These are phyloP conservation scores for Anoplophora glabripennis DNA, from an alignment of 1,140 invertebrate species.

Conservation along the genomic window DNA sequence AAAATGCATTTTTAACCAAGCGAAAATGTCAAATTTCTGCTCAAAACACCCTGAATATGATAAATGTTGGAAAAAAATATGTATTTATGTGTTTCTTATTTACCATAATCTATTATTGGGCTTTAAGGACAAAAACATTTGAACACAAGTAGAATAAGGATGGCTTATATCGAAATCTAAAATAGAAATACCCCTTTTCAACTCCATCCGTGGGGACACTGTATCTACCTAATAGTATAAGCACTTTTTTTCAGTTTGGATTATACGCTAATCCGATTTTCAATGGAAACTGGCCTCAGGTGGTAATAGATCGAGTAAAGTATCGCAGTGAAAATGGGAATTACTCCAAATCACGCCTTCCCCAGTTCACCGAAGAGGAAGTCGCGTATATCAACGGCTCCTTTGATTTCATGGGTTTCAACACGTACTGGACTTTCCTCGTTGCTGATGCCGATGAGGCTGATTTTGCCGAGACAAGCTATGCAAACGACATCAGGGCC, in stretches of 20 bases:
- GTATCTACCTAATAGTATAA: too few relatives aligned
- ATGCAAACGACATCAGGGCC: constrained; percentile 11
- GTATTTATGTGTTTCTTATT: too few relatives aligned
- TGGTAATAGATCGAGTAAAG: constrained; percentile 59
- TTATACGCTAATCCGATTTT: constrained; percentile 66
- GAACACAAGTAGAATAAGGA: too few relatives aligned
- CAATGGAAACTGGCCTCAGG: constrained; percentile 61
- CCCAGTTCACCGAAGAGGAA: constrained; percentile 60
- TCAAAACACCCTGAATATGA: too few relatives aligned
- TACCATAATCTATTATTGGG: too few relatives aligned
- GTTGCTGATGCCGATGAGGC: constrained; percentile 4
- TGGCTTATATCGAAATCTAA: too few relatives aligned
- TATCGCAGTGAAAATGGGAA: constrained; percentile 59
- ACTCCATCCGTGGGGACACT: too few relatives aligned
- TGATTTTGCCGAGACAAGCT: constrained; percentile 5
- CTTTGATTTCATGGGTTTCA: constrained; percentile 41
- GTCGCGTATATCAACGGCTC: constrained; percentile 53
- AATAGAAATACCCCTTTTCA: too few relatives aligned
- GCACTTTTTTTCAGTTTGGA: constrained; percentile 52
- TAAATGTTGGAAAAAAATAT: too few relatives aligned
- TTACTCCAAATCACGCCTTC: constrained; percentile 57
- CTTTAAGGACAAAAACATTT: too few relatives aligned
- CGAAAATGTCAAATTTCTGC: too few relatives aligned
- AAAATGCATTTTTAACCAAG: too few relatives aligned
- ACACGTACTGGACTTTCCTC: constrained; percentile 30